A percentile compares a stretch with the other conserved stretches of the same genome.
These are phyloP conservation scores for Chiloscyllium plagiosum DNA, from an alignment of 2,113 vertebrate genomes.

Conservation along the genomic window DNA sequence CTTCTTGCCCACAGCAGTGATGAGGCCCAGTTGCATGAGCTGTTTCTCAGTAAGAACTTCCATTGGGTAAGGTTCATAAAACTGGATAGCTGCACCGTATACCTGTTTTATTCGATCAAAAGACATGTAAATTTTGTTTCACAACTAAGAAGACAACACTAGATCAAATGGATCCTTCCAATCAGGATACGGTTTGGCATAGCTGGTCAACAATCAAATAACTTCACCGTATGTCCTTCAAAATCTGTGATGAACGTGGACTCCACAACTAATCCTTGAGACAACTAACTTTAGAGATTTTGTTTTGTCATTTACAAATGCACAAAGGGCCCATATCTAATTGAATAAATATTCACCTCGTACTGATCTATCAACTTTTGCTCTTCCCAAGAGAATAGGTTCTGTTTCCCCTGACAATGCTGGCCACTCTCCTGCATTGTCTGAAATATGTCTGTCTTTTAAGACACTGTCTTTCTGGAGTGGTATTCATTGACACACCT, in stretches of 20 bases:
- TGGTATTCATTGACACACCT: not conserved
- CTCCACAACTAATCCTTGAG: not conserved
- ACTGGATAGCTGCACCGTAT: slow-evolving; percentile 94
- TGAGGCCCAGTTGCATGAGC: slow-evolving; percentile 79
- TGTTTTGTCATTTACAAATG: too few relatives aligned
- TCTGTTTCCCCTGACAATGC: not conserved
- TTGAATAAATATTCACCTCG: not conserved
- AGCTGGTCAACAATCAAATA: not conserved
- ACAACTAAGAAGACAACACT: not conserved
- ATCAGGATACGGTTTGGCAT: not conserved
- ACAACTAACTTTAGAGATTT: not conserved
- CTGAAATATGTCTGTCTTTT: not conserved
- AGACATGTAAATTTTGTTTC: slow-evolving; percentile 13
- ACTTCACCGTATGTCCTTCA: not conserved
- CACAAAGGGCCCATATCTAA: not conserved
- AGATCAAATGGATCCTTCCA: not conserved
- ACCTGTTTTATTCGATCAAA: slow-evolving; percentile 59
- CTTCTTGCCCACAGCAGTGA: slow-evolving; percentile 84
- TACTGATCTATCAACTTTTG: not conserved
- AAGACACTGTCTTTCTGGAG: not conserved
- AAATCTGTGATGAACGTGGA: not conserved
- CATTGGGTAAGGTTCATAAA: slow-evolving; percentile 79
- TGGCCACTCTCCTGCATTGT: not conserved
- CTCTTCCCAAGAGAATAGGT: not conserved
- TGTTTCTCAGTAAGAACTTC: slow-evolving; percentile 86